These are phyloP conservation scores for Phyllotreta cruciferae DNA, from an alignment of 2,888 invertebrate species.

Conservation along the genomic window DNA sequence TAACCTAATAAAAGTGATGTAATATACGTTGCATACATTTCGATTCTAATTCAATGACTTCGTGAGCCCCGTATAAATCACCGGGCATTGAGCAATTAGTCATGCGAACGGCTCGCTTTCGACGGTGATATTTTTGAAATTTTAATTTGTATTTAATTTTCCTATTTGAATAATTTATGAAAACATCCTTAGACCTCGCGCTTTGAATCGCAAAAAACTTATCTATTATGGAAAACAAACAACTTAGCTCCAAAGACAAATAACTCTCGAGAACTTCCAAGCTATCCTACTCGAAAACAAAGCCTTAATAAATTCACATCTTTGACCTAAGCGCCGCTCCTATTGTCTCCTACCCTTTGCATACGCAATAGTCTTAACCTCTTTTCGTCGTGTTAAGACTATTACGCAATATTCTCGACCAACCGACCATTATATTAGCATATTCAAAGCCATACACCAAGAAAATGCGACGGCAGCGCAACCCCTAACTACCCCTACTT, in stretches of 20 bases:
- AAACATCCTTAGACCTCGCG: too few species aligned
- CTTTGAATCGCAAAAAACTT: neutral
- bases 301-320: constrained; percentile 23
- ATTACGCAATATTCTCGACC: constrained; percentile 57
- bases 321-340: constrained; percentile 10
- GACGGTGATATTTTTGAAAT: too few species aligned
- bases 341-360: constrained; percentile 40
- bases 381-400: constrained; percentile 54
- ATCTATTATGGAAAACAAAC: constrained; percentile 6
- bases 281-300: constrained; percentile 13
- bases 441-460: constrained; percentile 56
- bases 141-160: too few species aligned
- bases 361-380: constrained; percentile 56
- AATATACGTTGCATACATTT: neutral
- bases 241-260: constrained; percentile 9
- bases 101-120: too few species aligned
- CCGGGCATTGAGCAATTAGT: too few species aligned
- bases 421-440: constrained; percentile 57
- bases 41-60: too few species aligned
- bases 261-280: constrained; percentile 5
- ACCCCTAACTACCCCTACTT: constrained; percentile 32
- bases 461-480: constrained; percentile 48
- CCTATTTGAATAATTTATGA: too few species aligned
- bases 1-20: neutral
- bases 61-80: too few species aligned